Evolutionary conservation across 1,140 invertebrate species (phyloP).

Genomic region (Sinonovacula constricta): DNA sequence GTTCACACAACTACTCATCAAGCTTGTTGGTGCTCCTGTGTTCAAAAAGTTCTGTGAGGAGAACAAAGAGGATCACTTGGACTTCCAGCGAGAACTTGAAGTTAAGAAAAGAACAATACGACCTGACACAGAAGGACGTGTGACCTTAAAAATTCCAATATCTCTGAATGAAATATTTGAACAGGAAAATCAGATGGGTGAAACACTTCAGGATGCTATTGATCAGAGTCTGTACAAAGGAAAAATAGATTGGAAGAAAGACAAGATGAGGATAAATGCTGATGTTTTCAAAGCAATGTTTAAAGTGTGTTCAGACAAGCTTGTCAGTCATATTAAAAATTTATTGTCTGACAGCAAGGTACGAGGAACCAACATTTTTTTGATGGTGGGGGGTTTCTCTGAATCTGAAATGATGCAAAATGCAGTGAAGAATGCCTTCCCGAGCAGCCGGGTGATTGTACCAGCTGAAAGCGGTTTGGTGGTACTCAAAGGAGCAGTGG

Average conservation of each 20-base stretch:
- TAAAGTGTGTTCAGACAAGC: constrained; percentile 35
- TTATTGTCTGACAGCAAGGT: constrained; percentile 30
- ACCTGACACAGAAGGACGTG: constrained; percentile 20
- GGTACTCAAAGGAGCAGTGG: constrained; percentile 48
- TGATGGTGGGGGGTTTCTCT: constrained; percentile 56
- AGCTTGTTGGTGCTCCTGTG: constrained; percentile 27
- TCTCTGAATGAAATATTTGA: constrained; percentile 13
- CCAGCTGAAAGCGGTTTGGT: constrained; percentile 28
- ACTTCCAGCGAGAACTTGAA: constrained; percentile 48
- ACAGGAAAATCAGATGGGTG: constrained; percentile 2
- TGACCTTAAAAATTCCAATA: constrained; percentile 39
- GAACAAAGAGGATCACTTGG: constrained; percentile 40
- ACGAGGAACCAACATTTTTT: constrained; percentile 33
- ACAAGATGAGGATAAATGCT: constrained; percentile 47
- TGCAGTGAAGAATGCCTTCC: constrained; percentile 35
- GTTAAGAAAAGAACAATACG: constrained; percentile 38
- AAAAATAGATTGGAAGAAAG: constrained; percentile 32
- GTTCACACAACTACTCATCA: constrained; percentile 32
- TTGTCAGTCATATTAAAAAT: constrained; percentile 37
- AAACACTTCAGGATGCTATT: constrained; percentile 37
- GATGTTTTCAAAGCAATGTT: constrained; percentile 44
- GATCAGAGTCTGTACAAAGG: constrained; percentile 23
- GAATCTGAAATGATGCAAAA: constrained; percentile 43
- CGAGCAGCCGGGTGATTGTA: constrained; percentile 30
- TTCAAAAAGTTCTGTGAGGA: constrained; percentile 36